Evolutionary conservation across 2,888 invertebrate genomes (phyloP), one percentile per base, ranked within the genome.

Genomic region (Drosophila ezoana): DNA sequence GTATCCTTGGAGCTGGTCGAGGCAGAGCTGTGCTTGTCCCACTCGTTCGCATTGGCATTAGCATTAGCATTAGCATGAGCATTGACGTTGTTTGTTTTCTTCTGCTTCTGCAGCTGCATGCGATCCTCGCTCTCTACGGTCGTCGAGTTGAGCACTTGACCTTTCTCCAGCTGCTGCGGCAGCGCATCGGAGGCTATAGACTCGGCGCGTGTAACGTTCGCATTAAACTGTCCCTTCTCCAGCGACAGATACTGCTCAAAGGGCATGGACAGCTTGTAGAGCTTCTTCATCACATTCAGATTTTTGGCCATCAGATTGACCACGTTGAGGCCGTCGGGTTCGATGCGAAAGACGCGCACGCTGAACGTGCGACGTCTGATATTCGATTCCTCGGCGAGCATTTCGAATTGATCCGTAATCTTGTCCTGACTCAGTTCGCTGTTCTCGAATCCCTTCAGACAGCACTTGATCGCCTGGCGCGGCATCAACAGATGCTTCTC

Each of bases 381-480:
- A 61, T 91, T 90, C 0, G 91, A 90, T 28, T 95, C 95, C 44
- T 96, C 92, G 2, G 95, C 95, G 33, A 96, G 90, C 93, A 94
- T 94, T 92, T 96, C 96, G 70, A 96, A 93, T 80, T 94, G 92
- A 51, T 89, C 91, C 4, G 90, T 90, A 4, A 91, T 90, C 43
- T 89, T 76, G 28, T 91, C 91, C 44, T 89, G 81, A 10, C 86
- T 81, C 9, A 90, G 56, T 47, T 89, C 90, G 44, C 90, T 89
- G 47, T 90, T 91, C 62, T 94, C 93, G 73, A 93, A 93, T 11
- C 94, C 95, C 73, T 95, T 95, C n/a, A 97, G 92, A 45, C 95
- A 95, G 90, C 97, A 97, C 88, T 95, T 95, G 79, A 97, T 93
- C 0, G 96, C 96, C 92, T 96, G 96, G 2, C 95, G 95, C 16